These are phyloP conservation scores for Haplotaxodon microlepis DNA, from an alignment of 2,113 vertebrate genomes.

Conservation along the genomic window DNA sequence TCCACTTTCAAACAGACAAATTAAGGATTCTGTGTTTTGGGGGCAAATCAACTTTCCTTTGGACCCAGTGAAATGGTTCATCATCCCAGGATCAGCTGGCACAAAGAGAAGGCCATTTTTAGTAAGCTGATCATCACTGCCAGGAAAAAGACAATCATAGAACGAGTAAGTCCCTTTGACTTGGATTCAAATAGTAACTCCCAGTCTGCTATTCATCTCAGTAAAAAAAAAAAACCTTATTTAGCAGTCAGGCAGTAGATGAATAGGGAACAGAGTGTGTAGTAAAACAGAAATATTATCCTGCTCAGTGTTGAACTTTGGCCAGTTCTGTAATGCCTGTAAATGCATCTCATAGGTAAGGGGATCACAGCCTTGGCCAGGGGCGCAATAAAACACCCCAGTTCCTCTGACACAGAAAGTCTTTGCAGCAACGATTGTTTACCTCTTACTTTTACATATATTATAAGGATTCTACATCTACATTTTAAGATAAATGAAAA, in stretches of 20 bases:
- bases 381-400: constrained; percentile 37
- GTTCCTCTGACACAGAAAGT: neutral
- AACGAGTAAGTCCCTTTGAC: constrained; percentile 45
- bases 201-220: constrained; percentile 50
- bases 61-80: constrained; percentile 30
- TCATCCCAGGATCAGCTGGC: constrained; percentile 51
- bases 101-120: constrained; percentile 36
- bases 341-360: constrained; percentile 52
- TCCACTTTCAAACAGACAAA: constrained; percentile 44
- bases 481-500: neutral
- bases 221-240: constrained; percentile 14
- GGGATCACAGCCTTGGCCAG: constrained; percentile 38
- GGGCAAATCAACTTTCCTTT: constrained; percentile 59
- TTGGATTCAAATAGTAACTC: constrained; percentile 49
- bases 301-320: constrained; percentile 42
- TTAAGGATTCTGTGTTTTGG: constrained; percentile 43
- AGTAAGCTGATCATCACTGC: constrained; percentile 32
- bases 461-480: neutral
- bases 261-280: constrained; percentile 31
- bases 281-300: constrained; percentile 58
- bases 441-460: neutral
- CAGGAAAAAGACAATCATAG: constrained; percentile 66
- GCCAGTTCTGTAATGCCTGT: constrained; percentile 51
- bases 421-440: neutral
- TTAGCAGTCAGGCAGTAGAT: constrained; percentile 33